These are phyloP conservation scores for Belonocnema kinseyi DNA, from an alignment of 1,140 invertebrate species.

Conservation along the genomic window DNA sequence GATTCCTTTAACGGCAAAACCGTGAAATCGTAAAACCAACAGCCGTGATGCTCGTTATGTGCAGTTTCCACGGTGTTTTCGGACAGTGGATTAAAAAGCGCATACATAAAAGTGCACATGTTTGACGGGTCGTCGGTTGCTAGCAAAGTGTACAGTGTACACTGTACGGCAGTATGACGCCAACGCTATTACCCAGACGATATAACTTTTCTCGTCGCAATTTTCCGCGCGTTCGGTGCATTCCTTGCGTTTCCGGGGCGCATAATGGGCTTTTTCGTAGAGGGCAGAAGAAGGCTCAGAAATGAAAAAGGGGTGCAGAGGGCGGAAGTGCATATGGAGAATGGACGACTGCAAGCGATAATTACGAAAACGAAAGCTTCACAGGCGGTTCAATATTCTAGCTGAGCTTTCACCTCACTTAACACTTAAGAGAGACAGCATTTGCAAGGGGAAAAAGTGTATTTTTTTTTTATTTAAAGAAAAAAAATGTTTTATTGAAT, in stretches of 20 bases:
- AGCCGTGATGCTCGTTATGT: neutral
- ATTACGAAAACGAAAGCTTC: conserved; percentile 53
- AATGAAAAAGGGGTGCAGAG: conserved; percentile 38
- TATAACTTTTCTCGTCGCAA: conserved; percentile 55
- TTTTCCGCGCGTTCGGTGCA: conserved; percentile 49
- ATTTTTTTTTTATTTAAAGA: too few species aligned
- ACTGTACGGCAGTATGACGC: conserved; percentile 36
- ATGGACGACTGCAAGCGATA: conserved; percentile 49
- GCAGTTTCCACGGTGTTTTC: neutral
- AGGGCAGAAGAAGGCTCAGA: conserved; percentile 43
- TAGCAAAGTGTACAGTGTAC: conserved; percentile 11
- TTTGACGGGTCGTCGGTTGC: conserved; percentile 18
- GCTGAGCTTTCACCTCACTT: neutral
- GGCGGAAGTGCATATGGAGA: conserved; percentile 45
- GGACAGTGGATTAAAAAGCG: conserved; percentile 18
- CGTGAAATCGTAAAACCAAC: neutral
- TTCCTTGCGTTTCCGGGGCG: conserved; percentile 39
- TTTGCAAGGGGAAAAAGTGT: too few species aligned
- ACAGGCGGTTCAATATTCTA: conserved; percentile 38
- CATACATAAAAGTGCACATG: conserved; percentile 23
- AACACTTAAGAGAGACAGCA: neutral
- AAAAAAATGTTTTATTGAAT: too few species aligned
- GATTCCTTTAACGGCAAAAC: neutral
- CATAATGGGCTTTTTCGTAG: conserved; percentile 53
- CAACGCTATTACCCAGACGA: conserved; percentile 49